A percentile compares a stretch with the other conserved stretches of the same genome.
Evolutionary conservation across 1,140 invertebrate genomes (phyloP).

Genomic region (Hypothenemus hampei): DNA sequence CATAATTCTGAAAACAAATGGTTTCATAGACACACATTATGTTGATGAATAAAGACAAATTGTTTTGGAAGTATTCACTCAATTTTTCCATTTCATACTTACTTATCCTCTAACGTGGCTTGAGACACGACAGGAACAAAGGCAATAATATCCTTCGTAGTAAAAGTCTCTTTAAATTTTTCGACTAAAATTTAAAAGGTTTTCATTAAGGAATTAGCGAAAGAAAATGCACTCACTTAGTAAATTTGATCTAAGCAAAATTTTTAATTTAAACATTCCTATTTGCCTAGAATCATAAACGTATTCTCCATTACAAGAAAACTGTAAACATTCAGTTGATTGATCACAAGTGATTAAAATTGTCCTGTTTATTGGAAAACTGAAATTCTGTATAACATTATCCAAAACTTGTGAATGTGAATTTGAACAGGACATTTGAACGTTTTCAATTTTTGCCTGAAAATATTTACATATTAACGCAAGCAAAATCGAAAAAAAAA

Average conservation of each 20-base stretch:
- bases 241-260: slow-evolving; percentile 4
- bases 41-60: neutral
- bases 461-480: neutral
- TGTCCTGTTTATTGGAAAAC: neutral
- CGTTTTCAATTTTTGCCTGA: slow-evolving; percentile 5
- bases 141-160: slow-evolving; percentile 9
- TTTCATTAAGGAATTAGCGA: neutral
- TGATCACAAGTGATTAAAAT: neutral
- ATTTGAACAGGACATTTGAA: slow-evolving; percentile 1
- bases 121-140: slow-evolving; percentile 4
- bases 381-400: neutral
- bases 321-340: slow-evolving; percentile 2
- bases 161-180: slow-evolving; percentile 2
- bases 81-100: neutral
- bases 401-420: neutral
- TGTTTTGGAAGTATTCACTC: neutral
- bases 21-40: neutral
- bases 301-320: slow-evolving; percentile 19
- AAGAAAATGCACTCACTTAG: neutral
- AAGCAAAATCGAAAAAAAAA: neutral
- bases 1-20: slow-evolving; percentile 13
- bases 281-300: slow-evolving; percentile 16
- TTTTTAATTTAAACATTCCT: slow-evolving; percentile 13
- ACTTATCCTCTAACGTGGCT: slow-evolving; percentile 5
- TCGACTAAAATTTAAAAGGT: slow-evolving; percentile 5